phyloP scores from a whole-genome alignment of 2,888 invertebrate genomes.

The Baronia brevicornis region DNA sequence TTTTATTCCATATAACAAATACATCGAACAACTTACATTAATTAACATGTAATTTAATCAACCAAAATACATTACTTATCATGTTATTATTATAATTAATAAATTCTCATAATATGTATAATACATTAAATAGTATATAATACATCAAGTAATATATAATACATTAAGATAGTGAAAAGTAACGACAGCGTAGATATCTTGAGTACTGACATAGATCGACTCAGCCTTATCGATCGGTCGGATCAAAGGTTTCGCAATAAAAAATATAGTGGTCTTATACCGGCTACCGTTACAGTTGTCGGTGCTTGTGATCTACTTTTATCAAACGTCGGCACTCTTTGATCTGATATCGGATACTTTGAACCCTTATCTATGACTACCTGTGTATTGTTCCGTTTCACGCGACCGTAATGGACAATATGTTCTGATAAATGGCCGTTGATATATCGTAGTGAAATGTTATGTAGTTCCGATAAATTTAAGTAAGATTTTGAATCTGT shows the following conservation, averaged over 20 bases:
- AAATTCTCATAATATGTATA: no score
- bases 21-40: no score
- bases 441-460: constrained; percentile 15
- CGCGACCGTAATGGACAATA: constrained; percentile 30
- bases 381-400: constrained; percentile 48
- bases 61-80: no score
- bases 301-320: constrained; percentile 44
- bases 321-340: constrained; percentile 45
- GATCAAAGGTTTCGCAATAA: constrained; percentile 46
- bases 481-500: constrained; percentile 3
- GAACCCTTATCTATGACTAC: constrained; percentile 50
- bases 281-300: constrained; percentile 49
- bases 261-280: constrained; percentile 37
- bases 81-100: no score
- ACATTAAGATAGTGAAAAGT: constrained; percentile 5
- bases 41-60: no score
- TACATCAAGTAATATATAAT: no score
- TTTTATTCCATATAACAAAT: no score
- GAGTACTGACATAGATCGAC: constrained; percentile 16
- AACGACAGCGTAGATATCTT: constrained; percentile 3
- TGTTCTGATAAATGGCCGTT: constrained; percentile 25
- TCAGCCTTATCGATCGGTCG: constrained; percentile 35
- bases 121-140: no score
- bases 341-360: constrained; percentile 51
- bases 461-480: constrained; percentile 9